phyloP scores from a whole-genome alignment of 2,113 vertebrate genomes.

The Tylochromis polylepis region DNA sequence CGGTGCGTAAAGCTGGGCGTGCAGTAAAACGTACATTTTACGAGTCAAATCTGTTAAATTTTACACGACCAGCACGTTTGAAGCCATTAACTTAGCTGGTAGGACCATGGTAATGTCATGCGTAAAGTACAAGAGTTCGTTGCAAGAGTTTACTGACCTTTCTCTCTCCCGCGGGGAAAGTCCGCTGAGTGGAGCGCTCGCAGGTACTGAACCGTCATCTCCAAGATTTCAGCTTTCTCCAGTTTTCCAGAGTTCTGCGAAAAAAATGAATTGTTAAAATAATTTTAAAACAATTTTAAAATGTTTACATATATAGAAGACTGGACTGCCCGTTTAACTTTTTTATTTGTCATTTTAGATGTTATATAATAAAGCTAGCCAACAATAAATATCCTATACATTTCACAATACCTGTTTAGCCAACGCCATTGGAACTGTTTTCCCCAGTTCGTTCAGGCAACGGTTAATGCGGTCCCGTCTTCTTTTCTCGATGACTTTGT shows the following conservation, averaged over 20 bases:
- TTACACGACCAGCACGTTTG: not conserved
- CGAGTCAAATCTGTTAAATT: not conserved
- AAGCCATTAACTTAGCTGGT: not conserved
- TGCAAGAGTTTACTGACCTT: slow-evolving; percentile 72
- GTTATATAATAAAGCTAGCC: not conserved
- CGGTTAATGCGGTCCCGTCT: slow-evolving; percentile 93
- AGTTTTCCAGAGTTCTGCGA: slow-evolving; percentile 87
- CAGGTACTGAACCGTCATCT: slow-evolving; percentile 98
- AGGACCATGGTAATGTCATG: not conserved
- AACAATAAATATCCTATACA: not conserved
- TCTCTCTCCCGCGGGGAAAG: slow-evolving; percentile 91
- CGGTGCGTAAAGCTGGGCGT: slow-evolving; percentile 8
- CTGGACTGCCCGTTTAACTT: not conserved
- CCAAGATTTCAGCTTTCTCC: slow-evolving; percentile 96
- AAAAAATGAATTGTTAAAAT: not conserved
- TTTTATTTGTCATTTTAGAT: not conserved
- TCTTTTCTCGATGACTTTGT: slow-evolving; percentile 97
- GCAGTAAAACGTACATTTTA: not conserved
- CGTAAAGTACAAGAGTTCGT: not conserved
- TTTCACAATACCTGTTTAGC: slow-evolving; percentile 88
- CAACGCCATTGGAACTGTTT: slow-evolving; percentile 94
- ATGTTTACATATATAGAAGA: not conserved
- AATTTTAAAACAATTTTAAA: not conserved
- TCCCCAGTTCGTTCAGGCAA: slow-evolving; percentile 91
- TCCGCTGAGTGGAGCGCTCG: slow-evolving; percentile 90